Evolutionary conservation across 2,797 vertebrate genomes (phyloP).

Genomic region (Agapornis canus): DNA sequence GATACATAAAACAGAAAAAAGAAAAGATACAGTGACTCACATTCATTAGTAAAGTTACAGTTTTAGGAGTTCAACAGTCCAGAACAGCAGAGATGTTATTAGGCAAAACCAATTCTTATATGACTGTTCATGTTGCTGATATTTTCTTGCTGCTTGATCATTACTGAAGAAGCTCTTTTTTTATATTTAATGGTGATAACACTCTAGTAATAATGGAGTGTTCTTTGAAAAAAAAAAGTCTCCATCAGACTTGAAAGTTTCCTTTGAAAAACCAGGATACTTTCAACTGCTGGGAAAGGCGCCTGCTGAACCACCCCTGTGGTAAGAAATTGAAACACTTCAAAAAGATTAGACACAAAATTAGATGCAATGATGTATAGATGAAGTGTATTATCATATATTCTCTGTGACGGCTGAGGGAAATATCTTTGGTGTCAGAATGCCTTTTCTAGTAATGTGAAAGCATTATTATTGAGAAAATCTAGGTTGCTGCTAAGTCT

Average conservation of each 20-base stretch:
- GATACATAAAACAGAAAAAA: neutral
- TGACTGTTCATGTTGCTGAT: neutral
- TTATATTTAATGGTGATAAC: neutral
- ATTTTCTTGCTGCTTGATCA: neutral
- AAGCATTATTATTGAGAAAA: neutral
- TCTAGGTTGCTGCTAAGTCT: neutral
- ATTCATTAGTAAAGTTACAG: neutral
- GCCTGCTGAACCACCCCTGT: neutral
- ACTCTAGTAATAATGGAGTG: neutral
- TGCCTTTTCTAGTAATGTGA: neutral
- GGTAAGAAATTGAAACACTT: neutral
- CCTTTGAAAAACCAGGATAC: neutral
- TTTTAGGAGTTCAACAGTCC: neutral
- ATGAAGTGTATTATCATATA: neutral
- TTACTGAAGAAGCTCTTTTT: neutral
- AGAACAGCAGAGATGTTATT: neutral
- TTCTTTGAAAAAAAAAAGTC: neutral
- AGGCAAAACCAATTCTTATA: neutral
- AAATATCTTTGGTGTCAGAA: neutral
- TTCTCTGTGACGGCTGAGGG: neutral
- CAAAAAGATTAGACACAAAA: neutral
- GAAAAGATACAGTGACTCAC: neutral
- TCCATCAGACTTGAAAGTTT: neutral
- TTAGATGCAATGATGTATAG: neutral
- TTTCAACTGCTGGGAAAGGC: neutral